phyloP scores from a whole-genome alignment of 2,113 vertebrate species.

The Taxidea taxus region DNA sequence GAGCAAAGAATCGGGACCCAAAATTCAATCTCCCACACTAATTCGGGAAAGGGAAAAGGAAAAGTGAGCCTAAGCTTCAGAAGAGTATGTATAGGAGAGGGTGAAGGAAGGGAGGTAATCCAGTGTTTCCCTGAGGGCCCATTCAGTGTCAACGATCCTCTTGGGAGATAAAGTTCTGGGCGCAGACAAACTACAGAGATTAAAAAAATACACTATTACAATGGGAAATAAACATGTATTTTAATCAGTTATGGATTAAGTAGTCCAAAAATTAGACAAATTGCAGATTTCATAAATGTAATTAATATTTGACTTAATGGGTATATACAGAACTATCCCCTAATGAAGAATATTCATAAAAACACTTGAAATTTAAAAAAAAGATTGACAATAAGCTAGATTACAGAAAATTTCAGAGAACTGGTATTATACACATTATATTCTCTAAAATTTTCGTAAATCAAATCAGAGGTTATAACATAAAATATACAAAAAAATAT shows the following conservation, averaged over 20 bases:
- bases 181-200: not conserved
- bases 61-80: not conserved
- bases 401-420: not conserved
- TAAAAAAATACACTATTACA: not conserved
- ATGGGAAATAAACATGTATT: not conserved
- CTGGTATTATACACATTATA: not conserved
- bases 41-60: not conserved
- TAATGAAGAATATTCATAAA: not conserved
- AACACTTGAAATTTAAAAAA: not conserved
- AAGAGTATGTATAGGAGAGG: not conserved
- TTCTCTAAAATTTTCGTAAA: not conserved
- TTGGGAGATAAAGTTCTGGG: not conserved
- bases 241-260: not conserved
- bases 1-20: no score
- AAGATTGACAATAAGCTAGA: not conserved
- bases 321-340: not conserved
- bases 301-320: not conserved
- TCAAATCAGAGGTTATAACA: not conserved
- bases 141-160: not conserved
- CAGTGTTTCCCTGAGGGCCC: not conserved
- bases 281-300: not conserved
- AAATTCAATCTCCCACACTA: not conserved
- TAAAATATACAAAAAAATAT: not conserved
- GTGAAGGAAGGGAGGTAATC: accelerated
- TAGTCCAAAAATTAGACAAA: not conserved